Base-by-base conservation (phyloP, 2,888 invertebrate species). In the Ennomos fuscantarius region DNA sequence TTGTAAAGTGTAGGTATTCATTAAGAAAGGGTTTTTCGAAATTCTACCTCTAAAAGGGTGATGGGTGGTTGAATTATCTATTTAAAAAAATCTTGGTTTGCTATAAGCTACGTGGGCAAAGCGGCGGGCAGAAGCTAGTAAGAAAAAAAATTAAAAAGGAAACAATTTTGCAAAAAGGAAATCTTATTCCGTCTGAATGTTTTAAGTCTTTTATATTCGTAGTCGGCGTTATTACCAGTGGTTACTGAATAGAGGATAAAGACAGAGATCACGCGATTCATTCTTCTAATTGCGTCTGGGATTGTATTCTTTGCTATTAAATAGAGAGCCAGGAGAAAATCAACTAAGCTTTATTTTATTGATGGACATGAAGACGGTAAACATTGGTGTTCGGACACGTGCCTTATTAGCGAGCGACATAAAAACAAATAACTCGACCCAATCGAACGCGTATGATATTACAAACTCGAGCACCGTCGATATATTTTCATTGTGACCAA, bases 201-300 rank as follows among this genome's bases (percentile, higher is more conserved):
- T 76, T 74, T 69, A 68, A 72, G 72, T 79, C 76, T 81, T 75
- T 81, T 81, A 79, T 78, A 77, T 76, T 76, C 69, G 70, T 65
- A 70, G 75, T 76, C 70, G 66, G 74, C 74, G 76, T 80, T 83
- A 83, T 82, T 81, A 74, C 76, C 67, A 73, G 74, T 73, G 73
- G 79, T 84, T 79, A 76, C 78, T 65, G 72, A 71, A 76, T 76
- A 76, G 76, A 76, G 81, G 78, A 77, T 82, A 80, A 82, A 81
- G 72, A 74, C 76, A 63, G 74, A 79, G 79, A 84, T 85, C 85
- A 85, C 80, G 84, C 84, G 80, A 86, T 84, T 82, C 84, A 81
- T 80, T 84, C 74, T 74, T 84, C 79, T 86, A 86, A 86, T 86
- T 86, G 82, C 79, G 81, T 76, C 64, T 60, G 59, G 52, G 57